These are phyloP conservation scores for Zelostemma sp. DNA, from an alignment of 1,140 invertebrate species.

Conservation along the genomic window DNA sequence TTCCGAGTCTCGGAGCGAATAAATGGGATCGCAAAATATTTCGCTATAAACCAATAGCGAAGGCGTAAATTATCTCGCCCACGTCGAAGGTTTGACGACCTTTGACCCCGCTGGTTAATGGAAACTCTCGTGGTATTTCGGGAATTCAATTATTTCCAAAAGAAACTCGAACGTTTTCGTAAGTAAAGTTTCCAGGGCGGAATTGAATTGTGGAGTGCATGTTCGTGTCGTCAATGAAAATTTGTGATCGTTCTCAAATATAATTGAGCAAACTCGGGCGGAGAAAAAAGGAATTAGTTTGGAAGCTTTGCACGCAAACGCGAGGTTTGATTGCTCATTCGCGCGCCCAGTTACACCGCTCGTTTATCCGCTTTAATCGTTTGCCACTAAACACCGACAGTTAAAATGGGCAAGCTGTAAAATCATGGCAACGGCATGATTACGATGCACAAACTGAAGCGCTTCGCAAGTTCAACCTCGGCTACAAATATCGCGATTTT, in stretches of 20 bases:
- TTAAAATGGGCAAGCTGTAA: background rate
- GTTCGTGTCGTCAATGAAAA: background rate
- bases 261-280: background rate
- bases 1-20: background rate
- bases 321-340: background rate
- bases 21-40: too few relatives aligned
- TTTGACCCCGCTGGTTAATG: too few relatives aligned
- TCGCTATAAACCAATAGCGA: too few relatives aligned
- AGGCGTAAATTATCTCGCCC: too few relatives aligned
- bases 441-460: conserved; percentile 10
- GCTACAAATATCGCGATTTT: too few relatives aligned
- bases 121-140: too few relatives aligned
- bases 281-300: background rate
- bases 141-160: conserved; percentile 8
- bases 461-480: background rate
- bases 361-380: background rate
- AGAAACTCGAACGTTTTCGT: background rate
- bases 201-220: too few relatives aligned
- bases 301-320: background rate
- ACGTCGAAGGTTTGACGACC: too few relatives aligned
- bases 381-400: background rate
- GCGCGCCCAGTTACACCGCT: background rate
- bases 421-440: background rate
- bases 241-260: background rate
- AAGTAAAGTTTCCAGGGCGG: background rate